Percentiles rank a stretch among this genome's conserved stretches.
phyloP scores from a whole-genome alignment of 2,888 invertebrate species.

The Napeogenes sylphis region DNA sequence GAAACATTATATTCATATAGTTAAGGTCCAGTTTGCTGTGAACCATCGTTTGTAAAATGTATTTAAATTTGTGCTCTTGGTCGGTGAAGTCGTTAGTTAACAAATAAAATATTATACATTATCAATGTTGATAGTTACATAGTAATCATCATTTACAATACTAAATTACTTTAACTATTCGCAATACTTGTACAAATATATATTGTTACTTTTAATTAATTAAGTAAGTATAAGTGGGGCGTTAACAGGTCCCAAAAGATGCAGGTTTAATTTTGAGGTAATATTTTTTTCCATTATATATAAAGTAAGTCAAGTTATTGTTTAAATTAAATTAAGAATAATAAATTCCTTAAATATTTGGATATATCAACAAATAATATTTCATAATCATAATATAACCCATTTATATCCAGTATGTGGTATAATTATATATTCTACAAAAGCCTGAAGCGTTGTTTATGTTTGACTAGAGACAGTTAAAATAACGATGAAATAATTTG shows the following conservation, averaged over 20 bases:
- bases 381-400: no score
- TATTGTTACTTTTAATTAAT: not conserved
- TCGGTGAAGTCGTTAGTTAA: conserved; percentile 12
- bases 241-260: no score
- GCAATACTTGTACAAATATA: not conserved
- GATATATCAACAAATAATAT: no score
- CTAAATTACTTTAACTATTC: not conserved
- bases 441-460: no score
- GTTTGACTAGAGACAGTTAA: no score
- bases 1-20: not conserved
- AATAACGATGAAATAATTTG: no score
- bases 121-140: conserved; percentile 14
- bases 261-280: no score
- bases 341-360: no score
- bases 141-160: conserved; percentile 1
- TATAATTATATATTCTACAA: not conserved
- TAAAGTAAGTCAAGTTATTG: no score
- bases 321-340: no score
- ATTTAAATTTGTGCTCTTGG: conserved; percentile 2
- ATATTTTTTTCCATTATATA: no score
- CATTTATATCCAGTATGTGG: no score
- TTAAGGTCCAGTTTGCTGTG: conserved; percentile 5
- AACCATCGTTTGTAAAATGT: not conserved
- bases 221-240: not conserved
- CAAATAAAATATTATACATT: conserved; percentile 11